Evolutionary conservation across 2,113 vertebrate species (phyloP), one percentile per base, ranked within the genome.

Genomic region (Xyrauchen texanus): DNA sequence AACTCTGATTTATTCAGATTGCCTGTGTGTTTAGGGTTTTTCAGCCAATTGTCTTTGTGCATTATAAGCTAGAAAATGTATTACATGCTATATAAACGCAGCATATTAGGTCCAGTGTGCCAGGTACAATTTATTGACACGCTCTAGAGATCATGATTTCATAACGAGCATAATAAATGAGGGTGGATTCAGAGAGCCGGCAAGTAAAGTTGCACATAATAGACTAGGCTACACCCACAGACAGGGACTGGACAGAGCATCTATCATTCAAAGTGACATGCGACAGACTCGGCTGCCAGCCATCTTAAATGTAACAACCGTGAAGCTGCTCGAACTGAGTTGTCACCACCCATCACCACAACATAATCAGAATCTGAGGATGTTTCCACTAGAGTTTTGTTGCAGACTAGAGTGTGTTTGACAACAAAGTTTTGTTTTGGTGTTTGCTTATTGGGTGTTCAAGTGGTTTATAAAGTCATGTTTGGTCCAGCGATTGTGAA

Each of bases 241-340:
- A 34, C 57, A 58, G 79, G 5, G 70, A 11, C 47, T n/a, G 13
- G 58, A 63, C 16, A 68, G 84, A 81, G 68, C 79, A 81, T 74
- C 83, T 85, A 85, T 91, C 89, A 87, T 82, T 90, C 89, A 88
- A 58, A 60, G 69, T 80, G 82, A 85, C 78, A 77, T 64, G 75
- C 47, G 81, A 82, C 12, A 60, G 70, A 53, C 21, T 83, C 44
- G 61, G 63, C 76, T 83, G 84, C 89, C 84, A 87, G 61, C 52
- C 61, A 34, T 68, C 69, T 78, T 84, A 83, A 89, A 79, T 76
- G 85, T 88, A 68, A 83, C 67, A 84, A 65, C 65, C 81, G 79
- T 85, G 52, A 84, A 78, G 47, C 79, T 77, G 55, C 7, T n/a
- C 77, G 74, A 34, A 80, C 69, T 49, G 46, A 67, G 15, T 82